Conservation (phyloP, 1,140 invertebrate genomes). For the Eumaeus atala region DNA sequence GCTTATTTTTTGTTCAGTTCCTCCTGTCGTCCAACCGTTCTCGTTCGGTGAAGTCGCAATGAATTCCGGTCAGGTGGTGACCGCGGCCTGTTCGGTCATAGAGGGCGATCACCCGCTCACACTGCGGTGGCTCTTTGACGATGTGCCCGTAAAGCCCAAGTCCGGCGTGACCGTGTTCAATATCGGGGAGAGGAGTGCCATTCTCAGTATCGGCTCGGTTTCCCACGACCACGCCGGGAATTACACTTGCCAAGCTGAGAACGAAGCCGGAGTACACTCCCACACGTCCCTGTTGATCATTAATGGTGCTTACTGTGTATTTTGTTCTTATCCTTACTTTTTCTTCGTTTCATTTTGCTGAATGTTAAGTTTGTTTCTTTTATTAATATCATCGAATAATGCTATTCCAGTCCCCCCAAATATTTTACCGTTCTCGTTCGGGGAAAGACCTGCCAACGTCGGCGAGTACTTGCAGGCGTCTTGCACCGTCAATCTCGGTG, state of each 20-base stretch:
- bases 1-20: conserved; percentile 73
- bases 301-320: conserved; percentile 71
- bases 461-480: conserved; percentile 82
- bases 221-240: conserved; percentile 77
- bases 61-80: conserved; percentile 79
- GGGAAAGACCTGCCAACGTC: conserved; percentile 80
- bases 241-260: conserved; percentile 80
- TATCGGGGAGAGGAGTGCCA: conserved; percentile 78
- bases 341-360: conserved; percentile 29
- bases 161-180: conserved; percentile 75
- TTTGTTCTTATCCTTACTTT: conserved; percentile 25
- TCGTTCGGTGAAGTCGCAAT: conserved; percentile 81
- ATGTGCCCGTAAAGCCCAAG: conserved; percentile 67
- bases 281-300: conserved; percentile 74
- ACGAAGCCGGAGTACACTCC: conserved; percentile 76
- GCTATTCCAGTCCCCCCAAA: conserved; percentile 75
- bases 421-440: conserved; percentile 77
- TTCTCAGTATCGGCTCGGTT: conserved; percentile 80
- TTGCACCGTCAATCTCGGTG: conserved; percentile 91
- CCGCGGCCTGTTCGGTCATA: conserved; percentile 81
- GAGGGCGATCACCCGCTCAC: conserved; percentile 83
- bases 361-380: conserved; percentile 25
- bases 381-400: conserved; percentile 23
- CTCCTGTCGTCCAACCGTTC: conserved; percentile 84
- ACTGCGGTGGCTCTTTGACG: conserved; percentile 82